Percentiles rank a stretch among this genome's conserved stretches.
Conservation (phyloP, 2,113 vertebrate species). For the Cryptomyrus ogoouensis region DNA sequence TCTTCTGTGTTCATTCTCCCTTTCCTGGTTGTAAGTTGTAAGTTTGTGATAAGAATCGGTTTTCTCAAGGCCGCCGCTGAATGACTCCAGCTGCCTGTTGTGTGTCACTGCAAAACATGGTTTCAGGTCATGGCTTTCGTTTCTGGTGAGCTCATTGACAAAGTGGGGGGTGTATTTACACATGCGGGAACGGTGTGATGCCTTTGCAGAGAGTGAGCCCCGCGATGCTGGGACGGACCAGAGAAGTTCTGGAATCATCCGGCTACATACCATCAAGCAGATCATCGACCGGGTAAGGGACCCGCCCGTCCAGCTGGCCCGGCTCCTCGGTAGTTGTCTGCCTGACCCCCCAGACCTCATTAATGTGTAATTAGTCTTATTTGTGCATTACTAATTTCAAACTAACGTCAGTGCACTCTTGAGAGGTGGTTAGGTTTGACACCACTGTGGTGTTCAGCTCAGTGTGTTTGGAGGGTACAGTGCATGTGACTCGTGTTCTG, state of each 20-base stretch:
- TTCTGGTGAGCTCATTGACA: not conserved
- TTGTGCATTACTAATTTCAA: not conserved
- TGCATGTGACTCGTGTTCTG: not conserved
- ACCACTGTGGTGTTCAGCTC: not conserved
- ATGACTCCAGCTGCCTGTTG: not conserved
- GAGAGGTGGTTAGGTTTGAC: not conserved
- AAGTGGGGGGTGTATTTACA: not conserved
- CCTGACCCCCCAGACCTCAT: not conserved
- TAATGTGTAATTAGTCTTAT: not conserved
- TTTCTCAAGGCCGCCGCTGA: not conserved
- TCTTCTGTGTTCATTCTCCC: not conserved
- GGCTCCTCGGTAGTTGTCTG: not conserved
- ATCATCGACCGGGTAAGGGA: conserved; percentile 90
- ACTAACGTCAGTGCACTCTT: not conserved
- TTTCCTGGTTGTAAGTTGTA: not conserved
- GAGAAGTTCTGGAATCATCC: conserved; percentile 93
- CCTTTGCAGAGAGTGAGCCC: conserved; percentile 82
- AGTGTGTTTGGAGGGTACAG: not conserved
- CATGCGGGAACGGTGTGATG: not conserved
- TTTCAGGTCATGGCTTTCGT: not conserved
- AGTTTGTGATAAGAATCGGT: not conserved
- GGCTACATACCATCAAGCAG: conserved; percentile 97
- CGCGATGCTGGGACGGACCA: conserved; percentile 93
- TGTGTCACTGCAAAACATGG: not conserved
- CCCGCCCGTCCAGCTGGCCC: not conserved